Conservation (phyloP, 2,113 vertebrate species). For the Pachyramphus minor region DNA sequence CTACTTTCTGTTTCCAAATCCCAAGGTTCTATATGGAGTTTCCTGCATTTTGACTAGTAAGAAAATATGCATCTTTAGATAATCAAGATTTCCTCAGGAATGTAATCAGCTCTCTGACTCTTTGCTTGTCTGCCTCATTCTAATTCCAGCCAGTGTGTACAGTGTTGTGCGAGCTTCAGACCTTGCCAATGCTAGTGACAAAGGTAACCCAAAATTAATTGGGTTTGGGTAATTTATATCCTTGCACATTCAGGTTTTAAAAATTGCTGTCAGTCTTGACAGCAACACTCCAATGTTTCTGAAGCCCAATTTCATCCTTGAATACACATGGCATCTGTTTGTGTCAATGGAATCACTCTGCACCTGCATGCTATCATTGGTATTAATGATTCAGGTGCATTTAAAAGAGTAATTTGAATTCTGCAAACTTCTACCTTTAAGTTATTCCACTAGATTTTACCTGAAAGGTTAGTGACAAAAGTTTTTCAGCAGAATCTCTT, state of each 20-base stretch:
- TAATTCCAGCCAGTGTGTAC: not conserved
- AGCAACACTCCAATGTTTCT: not conserved
- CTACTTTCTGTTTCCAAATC: not conserved
- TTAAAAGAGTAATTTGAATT: not conserved
- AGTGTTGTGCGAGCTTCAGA: not conserved
- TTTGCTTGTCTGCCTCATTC: rapidly evolving
- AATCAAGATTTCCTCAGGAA: not conserved
- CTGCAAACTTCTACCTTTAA: not conserved
- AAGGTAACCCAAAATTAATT: not conserved
- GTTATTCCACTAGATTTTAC: not conserved
- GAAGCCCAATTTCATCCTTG: not conserved
- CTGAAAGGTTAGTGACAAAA: not conserved
- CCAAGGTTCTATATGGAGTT: not conserved
- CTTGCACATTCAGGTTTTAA: not conserved
- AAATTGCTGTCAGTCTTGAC: not conserved
- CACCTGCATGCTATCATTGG: not conserved
- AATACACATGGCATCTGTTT: not conserved
- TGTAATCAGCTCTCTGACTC: not conserved
- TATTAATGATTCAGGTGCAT: not conserved
- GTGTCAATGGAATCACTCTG: not conserved
- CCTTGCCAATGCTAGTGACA: not conserved
- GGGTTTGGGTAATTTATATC: not conserved
- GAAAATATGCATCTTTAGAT: not conserved
- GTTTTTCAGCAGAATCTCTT: not conserved
- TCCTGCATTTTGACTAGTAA: not conserved